A percentile compares a stretch with the other conserved stretches of the same genome.
Conservation (phyloP, 2,888 invertebrate genomes). For the Lordiphosa andalusiaca region DNA sequence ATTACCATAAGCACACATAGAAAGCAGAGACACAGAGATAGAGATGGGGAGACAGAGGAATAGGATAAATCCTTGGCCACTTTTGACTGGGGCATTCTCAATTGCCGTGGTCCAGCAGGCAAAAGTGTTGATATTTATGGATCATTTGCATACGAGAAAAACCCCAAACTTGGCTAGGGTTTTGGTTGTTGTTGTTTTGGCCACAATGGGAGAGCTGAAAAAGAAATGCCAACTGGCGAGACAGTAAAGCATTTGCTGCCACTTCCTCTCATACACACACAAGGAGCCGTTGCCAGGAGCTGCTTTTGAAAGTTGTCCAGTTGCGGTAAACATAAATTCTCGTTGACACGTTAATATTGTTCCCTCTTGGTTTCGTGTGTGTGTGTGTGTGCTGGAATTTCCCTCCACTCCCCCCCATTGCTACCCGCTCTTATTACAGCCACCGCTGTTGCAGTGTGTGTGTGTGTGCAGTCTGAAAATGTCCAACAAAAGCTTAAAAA, state of each 20-base stretch:
- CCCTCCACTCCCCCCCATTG: constrained; percentile 1
- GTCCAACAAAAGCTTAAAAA: constrained; percentile 75
- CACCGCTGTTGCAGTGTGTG: constrained; percentile 17
- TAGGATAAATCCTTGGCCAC: constrained; percentile 62
- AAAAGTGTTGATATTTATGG: constrained; percentile 74
- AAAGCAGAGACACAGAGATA: constrained; percentile 1
- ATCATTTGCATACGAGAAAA: constrained; percentile 68
- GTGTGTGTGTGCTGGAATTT: constrained; percentile 15
- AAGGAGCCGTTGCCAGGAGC: constrained; percentile 44
- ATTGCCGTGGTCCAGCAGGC: constrained; percentile 38
- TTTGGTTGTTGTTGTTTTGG: constrained; percentile 22
- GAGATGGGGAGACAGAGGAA: constrained; percentile 18
- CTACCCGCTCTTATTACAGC: constrained; percentile 25
- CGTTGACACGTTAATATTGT: constrained; percentile 75
- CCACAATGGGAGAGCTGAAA: constrained; percentile 34
- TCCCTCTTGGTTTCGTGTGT: constrained; percentile 64
- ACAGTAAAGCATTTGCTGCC: constrained; percentile 72
- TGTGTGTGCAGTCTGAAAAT: constrained; percentile 49
- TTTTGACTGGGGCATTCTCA: constrained; percentile 57
- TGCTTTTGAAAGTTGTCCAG: constrained; percentile 74
- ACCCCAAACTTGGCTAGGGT: constrained; percentile 24
- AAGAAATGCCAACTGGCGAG: constrained; percentile 67
- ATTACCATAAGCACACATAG: constrained; percentile 65
- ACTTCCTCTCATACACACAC: constrained; percentile 50
- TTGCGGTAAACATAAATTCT: constrained; percentile 75